A percentile compares a stretch with the other conserved stretches of the same genome.
These are phyloP conservation scores for Syngnathus rostellatus DNA, from an alignment of 2,797 vertebrate genomes.

Conservation along the genomic window DNA sequence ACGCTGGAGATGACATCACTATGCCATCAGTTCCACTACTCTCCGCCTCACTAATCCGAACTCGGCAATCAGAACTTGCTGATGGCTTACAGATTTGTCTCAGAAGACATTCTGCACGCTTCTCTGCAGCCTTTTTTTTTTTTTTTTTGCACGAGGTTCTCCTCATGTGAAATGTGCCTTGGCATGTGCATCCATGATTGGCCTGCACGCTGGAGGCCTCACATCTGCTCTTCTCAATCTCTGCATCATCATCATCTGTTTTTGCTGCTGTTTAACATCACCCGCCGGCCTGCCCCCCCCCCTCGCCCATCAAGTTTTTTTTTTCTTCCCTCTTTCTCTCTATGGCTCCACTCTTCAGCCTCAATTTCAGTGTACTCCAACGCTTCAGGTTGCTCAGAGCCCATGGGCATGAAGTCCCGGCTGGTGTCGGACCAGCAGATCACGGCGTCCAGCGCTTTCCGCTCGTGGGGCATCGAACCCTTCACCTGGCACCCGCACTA, in stretches of 20 bases:
- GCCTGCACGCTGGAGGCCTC: neutral
- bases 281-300: slow-evolving; percentile 23
- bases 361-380: slow-evolving; percentile 74
- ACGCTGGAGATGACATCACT: neutral
- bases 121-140: neutral
- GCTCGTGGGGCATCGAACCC: slow-evolving; percentile 84
- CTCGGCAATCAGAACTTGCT: neutral
- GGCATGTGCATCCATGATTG: neutral
- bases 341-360: slow-evolving; percentile 20
- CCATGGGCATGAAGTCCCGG: slow-evolving; percentile 85
- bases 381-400: slow-evolving; percentile 89
- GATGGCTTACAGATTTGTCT: neutral
- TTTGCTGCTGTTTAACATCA: slow-evolving; percentile 16
- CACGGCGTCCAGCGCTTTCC: slow-evolving; percentile 83
- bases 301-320: slow-evolving; percentile 40
- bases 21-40: neutral
- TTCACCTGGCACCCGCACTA: slow-evolving; percentile 87
- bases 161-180: too few species aligned
- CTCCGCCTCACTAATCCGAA: neutral
- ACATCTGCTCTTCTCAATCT: slow-evolving; percentile 5
- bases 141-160: neutral
- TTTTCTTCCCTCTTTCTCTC: slow-evolving; percentile 22
- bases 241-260: neutral
- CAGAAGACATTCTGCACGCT: neutral
- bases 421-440: slow-evolving; percentile 79